These are phyloP conservation scores for Typhlichthys subterraneus DNA, from an alignment of 2,797 vertebrate genomes.

Conservation along the genomic window DNA sequence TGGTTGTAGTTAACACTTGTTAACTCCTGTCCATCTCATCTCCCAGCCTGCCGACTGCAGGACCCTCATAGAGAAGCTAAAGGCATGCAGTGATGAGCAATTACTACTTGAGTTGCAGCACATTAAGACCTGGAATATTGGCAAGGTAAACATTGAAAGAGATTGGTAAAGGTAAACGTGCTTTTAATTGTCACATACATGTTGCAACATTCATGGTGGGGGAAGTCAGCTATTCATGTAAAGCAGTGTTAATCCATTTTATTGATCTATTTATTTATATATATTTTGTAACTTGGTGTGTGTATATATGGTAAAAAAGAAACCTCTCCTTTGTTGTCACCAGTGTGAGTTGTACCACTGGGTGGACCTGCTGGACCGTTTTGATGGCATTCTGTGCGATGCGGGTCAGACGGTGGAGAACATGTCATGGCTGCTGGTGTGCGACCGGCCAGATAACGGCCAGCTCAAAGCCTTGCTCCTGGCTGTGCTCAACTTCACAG, in stretches of 20 bases:
- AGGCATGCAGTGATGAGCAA: constrained; percentile 93
- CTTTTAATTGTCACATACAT: background rate
- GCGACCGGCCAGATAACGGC: constrained; percentile 88
- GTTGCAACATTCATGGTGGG: background rate
- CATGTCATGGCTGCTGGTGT: constrained; percentile 96
- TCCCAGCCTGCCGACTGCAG: constrained; percentile 93
- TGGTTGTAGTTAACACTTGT: constrained; percentile 27
- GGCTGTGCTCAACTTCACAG: constrained; percentile 96
- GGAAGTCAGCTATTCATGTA: background rate
- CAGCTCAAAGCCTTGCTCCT: constrained; percentile 93
- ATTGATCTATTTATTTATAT: too few relatives aligned
- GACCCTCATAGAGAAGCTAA: constrained; percentile 96
- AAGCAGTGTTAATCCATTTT: background rate
- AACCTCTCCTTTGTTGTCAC: constrained; percentile 11
- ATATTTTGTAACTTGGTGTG: background rate
- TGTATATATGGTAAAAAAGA: background rate
- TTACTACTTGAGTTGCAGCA: constrained; percentile 93
- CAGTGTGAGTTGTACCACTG: constrained; percentile 98
- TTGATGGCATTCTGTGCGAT: constrained; percentile 94
- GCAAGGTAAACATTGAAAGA: constrained; percentile 81
- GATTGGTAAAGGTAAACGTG: background rate
- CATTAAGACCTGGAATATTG: constrained; percentile 99
- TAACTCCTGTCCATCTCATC: constrained; percentile 28
- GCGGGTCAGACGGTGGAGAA: constrained; percentile 94
- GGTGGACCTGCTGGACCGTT: constrained; percentile 95